Evolutionary conservation across 2,797 vertebrate species (phyloP).

Genomic region (Borostomias antarcticus): DNA sequence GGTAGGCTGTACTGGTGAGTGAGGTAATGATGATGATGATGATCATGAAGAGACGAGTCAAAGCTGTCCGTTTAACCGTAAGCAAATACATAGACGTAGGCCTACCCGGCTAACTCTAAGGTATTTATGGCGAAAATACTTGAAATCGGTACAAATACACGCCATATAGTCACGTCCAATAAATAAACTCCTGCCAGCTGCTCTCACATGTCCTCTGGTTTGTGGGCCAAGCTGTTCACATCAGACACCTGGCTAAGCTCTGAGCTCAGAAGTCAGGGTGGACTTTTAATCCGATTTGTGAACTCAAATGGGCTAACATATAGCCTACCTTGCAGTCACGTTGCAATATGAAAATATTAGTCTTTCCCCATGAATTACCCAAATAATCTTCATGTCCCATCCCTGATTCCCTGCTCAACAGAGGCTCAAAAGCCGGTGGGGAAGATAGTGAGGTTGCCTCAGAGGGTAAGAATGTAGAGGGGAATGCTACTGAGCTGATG

Average conservation of each 20-base stretch:
- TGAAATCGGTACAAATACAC: too few species aligned
- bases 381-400: background rate
- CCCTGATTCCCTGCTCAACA: too few species aligned
- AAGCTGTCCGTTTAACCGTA: background rate
- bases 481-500: conserved; percentile 20
- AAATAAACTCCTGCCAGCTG: too few species aligned
- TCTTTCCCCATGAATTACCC: background rate
- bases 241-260: conserved; percentile 44
- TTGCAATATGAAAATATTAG: background rate
- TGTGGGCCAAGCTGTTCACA: conserved; percentile 33
- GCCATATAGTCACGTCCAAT: too few species aligned
- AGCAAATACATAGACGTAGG: too few species aligned
- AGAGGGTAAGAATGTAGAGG: conserved; percentile 27
- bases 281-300: conserved; percentile 66
- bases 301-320: conserved; percentile 31
- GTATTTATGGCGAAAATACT: too few species aligned
- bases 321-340: too few species aligned
- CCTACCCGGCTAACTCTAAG: too few species aligned
- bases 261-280: conserved; percentile 37
- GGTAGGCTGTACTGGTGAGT: background rate
- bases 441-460: conserved; percentile 50
- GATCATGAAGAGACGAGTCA: background rate
- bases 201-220: conserved; percentile 11
- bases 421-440: conserved; percentile 56
- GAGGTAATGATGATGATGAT: background rate